phyloP scores from a whole-genome alignment of 2,113 vertebrate genomes.

The Cephalopterus ornatus region DNA sequence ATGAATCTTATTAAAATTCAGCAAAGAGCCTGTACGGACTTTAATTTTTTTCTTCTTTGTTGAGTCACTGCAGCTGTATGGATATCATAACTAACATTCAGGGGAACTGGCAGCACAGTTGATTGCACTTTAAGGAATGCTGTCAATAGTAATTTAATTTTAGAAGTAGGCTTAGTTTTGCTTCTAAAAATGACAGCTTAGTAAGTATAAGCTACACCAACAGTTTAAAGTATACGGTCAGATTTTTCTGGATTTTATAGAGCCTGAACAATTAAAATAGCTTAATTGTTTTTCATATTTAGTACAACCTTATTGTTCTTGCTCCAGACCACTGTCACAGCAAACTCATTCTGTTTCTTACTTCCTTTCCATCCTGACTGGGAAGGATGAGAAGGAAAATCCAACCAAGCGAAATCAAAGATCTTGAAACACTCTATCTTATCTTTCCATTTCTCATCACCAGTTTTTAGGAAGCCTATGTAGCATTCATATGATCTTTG shows the following conservation, averaged over 20 bases:
- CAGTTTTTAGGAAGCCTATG: not conserved
- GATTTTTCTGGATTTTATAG: not conserved
- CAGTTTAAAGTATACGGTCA: not conserved
- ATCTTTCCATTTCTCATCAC: not conserved
- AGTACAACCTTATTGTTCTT: not conserved
- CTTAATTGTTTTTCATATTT: not conserved
- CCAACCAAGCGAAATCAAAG: not conserved
- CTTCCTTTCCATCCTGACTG: not conserved
- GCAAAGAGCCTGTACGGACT: not conserved
- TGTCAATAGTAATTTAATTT: not conserved
- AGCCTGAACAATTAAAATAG: not conserved
- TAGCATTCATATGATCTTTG: not conserved
- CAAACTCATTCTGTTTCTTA: not conserved
- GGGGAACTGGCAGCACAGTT: not conserved
- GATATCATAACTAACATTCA: not conserved
- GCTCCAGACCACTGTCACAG: not conserved
- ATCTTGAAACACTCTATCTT: not conserved
- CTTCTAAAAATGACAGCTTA: not conserved
- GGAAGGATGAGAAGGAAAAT: no score
- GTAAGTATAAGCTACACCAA: not conserved
- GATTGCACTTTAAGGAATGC: not conserved
- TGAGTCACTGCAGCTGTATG: not conserved
- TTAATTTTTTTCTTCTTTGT: not conserved
- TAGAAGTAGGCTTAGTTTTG: not conserved
- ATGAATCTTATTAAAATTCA: conserved; percentile 34